These are phyloP conservation scores for Palythoa caribaeorum DNA, from an alignment of 92 coral and sea anemone genomes.

Conservation along the genomic window DNA sequence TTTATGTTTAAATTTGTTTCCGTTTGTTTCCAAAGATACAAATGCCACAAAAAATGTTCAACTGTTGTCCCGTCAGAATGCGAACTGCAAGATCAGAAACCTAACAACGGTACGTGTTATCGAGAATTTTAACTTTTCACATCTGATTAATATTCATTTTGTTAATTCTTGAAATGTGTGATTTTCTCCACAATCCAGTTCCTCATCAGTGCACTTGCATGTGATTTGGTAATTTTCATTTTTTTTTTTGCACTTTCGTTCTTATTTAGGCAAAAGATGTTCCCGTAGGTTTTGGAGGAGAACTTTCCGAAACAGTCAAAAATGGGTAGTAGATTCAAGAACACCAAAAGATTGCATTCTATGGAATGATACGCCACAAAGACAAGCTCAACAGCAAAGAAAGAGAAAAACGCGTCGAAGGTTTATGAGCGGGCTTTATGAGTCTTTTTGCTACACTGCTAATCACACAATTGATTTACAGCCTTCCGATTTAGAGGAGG, in stretches of 20 bases:
- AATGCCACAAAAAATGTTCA: constrained; percentile 93
- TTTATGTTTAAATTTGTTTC: not conserved
- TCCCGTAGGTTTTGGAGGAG: constrained; percentile 79
- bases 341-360: constrained; percentile 19
- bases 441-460: constrained; percentile 81
- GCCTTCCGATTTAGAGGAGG: constrained; percentile 55
- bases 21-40: constrained; percentile 68
- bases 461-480: constrained; percentile 77
- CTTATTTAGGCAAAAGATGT: constrained; percentile 59
- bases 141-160: constrained; percentile 65
- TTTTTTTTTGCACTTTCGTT: not conserved
- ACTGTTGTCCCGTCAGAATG: constrained; percentile 43
- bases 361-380: constrained; percentile 44
- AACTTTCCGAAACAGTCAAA: constrained; percentile 58
- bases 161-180: not conserved
- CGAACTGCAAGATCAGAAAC: constrained; percentile 59
- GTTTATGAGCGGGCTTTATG: constrained; percentile 85
- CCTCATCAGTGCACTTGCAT: not conserved
- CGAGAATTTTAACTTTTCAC: constrained; percentile 67
- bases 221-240: not conserved
- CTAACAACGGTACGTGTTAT: constrained; percentile 65
- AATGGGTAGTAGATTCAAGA: constrained; percentile 56
- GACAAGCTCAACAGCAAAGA: constrained; percentile 58
- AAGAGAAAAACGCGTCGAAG: constrained; percentile 79
- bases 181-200: not conserved